A percentile compares a stretch with the other conserved stretches of the same genome.
These are phyloP conservation scores for Ageneiosus marmoratus DNA, from an alignment of 2,113 vertebrate species.

Conservation along the genomic window DNA sequence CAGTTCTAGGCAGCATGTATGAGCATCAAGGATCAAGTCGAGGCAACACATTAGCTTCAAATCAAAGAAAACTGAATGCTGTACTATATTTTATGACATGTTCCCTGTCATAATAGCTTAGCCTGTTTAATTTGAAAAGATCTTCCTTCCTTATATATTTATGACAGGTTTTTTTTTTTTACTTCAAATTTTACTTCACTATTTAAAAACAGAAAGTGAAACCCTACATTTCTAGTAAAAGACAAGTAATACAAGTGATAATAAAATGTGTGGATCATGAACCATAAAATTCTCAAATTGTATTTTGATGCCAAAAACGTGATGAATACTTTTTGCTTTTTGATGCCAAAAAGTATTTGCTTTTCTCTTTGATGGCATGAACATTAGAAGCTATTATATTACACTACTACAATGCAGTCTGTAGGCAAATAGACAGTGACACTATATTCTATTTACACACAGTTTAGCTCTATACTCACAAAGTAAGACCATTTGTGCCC, in stretches of 20 bases:
- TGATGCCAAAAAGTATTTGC: neutral
- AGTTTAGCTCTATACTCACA: neutral
- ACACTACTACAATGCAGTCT: neutral
- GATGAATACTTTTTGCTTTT: too few species aligned
- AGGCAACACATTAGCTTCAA: slow-evolving; percentile 65
- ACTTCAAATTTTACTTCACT: slow-evolving; percentile 9
- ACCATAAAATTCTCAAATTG: neutral
- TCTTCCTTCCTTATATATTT: neutral
- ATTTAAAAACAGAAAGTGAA: slow-evolving; percentile 1
- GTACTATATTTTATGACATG: slow-evolving; percentile 62
- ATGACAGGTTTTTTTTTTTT: neutral
- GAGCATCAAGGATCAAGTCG: slow-evolving; percentile 74
- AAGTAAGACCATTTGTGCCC: neutral
- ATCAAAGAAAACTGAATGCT: slow-evolving; percentile 70
- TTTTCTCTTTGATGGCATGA: neutral
- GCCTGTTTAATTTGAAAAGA: slow-evolving; percentile 69
- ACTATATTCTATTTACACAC: neutral
- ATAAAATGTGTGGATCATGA: neutral
- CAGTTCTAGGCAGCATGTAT: slow-evolving; percentile 72
- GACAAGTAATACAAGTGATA: neutral
- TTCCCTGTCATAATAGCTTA: slow-evolving; percentile 62
- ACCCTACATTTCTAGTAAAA: neutral
- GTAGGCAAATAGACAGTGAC: neutral
- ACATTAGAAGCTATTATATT: neutral
- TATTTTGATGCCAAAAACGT: neutral